Conservation (phyloP, 2,797 vertebrate genomes). For the Erethizon dorsatum region DNA sequence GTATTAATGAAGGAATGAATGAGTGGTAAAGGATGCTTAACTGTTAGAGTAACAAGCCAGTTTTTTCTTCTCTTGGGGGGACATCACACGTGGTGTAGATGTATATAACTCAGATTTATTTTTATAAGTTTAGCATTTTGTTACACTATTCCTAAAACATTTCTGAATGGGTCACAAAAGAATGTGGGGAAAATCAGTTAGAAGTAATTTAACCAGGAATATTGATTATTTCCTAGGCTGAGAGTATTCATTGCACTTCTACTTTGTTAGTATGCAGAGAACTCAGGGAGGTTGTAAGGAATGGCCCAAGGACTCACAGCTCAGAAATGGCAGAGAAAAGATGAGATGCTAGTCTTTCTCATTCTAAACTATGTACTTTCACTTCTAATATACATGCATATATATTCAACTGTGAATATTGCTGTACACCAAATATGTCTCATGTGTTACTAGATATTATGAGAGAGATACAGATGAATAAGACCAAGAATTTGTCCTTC, state of each 20-base stretch:
- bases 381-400: not conserved
- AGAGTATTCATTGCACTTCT: not conserved
- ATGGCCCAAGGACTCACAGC: not conserved
- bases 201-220: not conserved
- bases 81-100: not conserved
- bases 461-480: not conserved
- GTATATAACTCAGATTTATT: conserved; percentile 28
- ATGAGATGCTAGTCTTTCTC: not conserved
- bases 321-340: not conserved
- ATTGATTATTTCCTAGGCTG: not conserved
- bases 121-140: conserved; percentile 11
- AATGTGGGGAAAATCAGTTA: not conserved
- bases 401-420: not conserved
- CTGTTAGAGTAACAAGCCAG: not conserved
- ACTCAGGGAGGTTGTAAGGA: not conserved
- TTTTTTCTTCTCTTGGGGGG: not conserved
- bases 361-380: not conserved
- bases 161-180: conserved; percentile 60
- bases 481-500: not conserved
- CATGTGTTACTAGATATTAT: not conserved
- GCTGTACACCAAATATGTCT: not conserved
- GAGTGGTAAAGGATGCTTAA: not conserved
- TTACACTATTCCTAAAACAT: conserved; percentile 55
- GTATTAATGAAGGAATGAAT: not conserved
- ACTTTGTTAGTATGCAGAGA: not conserved